These are phyloP conservation scores for Pantala flavescens DNA, from an alignment of 1,140 invertebrate species.

Conservation along the genomic window DNA sequence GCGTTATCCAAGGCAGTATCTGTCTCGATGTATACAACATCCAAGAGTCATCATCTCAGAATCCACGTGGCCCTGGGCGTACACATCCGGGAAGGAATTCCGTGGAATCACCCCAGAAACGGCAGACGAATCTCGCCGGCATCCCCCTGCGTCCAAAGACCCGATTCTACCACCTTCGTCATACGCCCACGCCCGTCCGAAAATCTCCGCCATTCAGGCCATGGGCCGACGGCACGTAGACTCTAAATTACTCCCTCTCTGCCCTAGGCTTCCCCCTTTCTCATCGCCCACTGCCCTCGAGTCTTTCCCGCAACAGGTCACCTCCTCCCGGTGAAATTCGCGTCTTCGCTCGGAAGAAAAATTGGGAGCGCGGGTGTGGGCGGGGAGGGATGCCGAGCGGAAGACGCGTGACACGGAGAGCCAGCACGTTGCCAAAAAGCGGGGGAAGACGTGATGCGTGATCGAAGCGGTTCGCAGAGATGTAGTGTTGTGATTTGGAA, in stretches of 20 bases:
- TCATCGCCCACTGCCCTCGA: background rate
- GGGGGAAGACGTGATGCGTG: too few species aligned
- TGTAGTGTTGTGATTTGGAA: too few species aligned
- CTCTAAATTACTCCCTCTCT: background rate
- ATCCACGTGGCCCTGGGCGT: background rate
- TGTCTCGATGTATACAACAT: too few species aligned
- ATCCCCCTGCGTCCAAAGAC: background rate
- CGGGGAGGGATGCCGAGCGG: background rate
- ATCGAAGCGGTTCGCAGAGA: too few species aligned
- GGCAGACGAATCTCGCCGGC: too few species aligned
- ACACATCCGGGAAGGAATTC: background rate
- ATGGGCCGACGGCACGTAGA: conserved; percentile 5
- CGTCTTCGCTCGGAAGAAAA: background rate
- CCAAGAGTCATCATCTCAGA: too few species aligned
- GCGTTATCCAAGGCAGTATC: too few species aligned
- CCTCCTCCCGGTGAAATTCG: background rate
- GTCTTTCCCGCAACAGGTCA: conserved; percentile 1
- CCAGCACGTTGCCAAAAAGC: too few species aligned
- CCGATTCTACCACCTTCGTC: background rate
- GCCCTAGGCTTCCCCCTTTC: background rate
- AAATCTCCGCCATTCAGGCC: conserved; percentile 7
- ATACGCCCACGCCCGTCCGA: background rate
- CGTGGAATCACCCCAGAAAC: background rate
- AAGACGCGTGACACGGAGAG: background rate
- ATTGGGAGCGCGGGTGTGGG: background rate